phyloP scores from a whole-genome alignment of 2,888 invertebrate species.

The Cryptus armator region DNA sequence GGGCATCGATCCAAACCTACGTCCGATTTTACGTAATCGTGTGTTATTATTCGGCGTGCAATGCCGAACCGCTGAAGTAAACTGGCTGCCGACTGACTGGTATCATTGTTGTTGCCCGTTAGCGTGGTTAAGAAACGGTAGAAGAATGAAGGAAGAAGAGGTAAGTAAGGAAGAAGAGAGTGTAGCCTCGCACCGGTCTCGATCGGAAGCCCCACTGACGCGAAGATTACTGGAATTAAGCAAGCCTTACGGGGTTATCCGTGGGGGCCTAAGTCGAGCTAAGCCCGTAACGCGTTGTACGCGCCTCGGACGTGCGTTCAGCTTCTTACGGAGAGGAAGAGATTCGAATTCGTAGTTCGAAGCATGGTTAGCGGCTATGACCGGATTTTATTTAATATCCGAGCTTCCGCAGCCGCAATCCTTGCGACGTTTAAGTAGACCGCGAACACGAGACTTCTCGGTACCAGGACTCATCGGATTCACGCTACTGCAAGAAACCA shows the following conservation, averaged over 20 bases:
- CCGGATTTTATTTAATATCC: constrained; percentile 26
- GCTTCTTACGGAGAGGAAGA: constrained; percentile 17
- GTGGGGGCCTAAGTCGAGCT: constrained; percentile 57
- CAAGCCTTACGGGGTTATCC: constrained; percentile 66
- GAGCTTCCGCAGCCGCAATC: constrained; percentile 14
- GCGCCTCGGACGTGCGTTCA: constrained; percentile 40
- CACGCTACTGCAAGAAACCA: background rate
- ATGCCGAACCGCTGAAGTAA: background rate
- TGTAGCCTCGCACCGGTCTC: constrained; percentile 59
- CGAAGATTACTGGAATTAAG: constrained; percentile 84
- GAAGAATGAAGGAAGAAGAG: constrained; percentile 35
- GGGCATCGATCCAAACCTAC: constrained; percentile 21
- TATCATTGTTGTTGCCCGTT: constrained; percentile 25
- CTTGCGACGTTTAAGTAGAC: constrained; percentile 30
- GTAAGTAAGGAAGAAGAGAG: constrained; percentile 13
- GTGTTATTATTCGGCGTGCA: constrained; percentile 82
- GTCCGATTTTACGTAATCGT: constrained; percentile 65
- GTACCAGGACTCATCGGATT: constrained; percentile 20
- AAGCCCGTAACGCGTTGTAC: constrained; percentile 50
- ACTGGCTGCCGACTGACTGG: constrained; percentile 8
- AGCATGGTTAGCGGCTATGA: background rate
- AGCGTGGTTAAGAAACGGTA: background rate
- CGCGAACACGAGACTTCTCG: constrained; percentile 20
- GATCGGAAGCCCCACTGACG: constrained; percentile 82
- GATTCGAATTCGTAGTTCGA: background rate